phyloP scores from a whole-genome alignment of 2,113 vertebrate species.

The Cheilinus undulatus region DNA sequence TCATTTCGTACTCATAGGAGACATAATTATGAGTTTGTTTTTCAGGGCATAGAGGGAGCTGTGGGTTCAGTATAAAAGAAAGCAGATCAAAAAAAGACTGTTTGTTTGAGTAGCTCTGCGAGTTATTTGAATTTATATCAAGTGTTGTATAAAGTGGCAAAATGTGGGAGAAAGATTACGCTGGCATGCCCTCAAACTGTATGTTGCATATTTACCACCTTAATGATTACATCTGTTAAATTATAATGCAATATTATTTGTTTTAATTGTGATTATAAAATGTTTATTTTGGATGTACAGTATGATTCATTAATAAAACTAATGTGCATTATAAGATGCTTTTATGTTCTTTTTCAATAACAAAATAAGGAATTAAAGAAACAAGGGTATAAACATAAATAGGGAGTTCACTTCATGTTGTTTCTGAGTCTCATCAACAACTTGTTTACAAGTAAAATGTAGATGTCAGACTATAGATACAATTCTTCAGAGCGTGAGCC shows the following conservation, averaged over 20 bases:
- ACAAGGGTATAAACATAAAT: too few species aligned
- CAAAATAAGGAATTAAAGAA: neutral
- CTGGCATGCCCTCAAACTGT: constrained; percentile 66
- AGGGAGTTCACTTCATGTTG: neutral
- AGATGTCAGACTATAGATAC: neutral
- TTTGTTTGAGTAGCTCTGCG: constrained; percentile 49
- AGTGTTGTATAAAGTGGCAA: constrained; percentile 34
- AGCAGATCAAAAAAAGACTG: constrained; percentile 5
- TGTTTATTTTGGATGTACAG: constrained; percentile 76
- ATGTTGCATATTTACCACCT: constrained; percentile 56
- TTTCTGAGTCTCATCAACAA: neutral
- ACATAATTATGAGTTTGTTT: constrained; percentile 40
- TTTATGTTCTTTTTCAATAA: neutral
- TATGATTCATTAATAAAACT: constrained; percentile 75
- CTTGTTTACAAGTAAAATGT: neutral
- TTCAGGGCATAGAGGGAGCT: constrained; percentile 14
- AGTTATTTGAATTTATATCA: constrained; percentile 51
- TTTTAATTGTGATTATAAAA: constrained; percentile 68
- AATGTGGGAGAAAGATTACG: constrained; percentile 44
- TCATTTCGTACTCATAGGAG: constrained; percentile 41
- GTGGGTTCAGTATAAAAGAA: constrained; percentile 21
- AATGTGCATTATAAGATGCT: constrained; percentile 56
- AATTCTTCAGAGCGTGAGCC: constrained; percentile 1
- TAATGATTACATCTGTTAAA: constrained; percentile 60
- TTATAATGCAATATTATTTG: constrained; percentile 68